phyloP scores from a whole-genome alignment of 2,888 invertebrate species.

The Gymnocheta viridis region DNA sequence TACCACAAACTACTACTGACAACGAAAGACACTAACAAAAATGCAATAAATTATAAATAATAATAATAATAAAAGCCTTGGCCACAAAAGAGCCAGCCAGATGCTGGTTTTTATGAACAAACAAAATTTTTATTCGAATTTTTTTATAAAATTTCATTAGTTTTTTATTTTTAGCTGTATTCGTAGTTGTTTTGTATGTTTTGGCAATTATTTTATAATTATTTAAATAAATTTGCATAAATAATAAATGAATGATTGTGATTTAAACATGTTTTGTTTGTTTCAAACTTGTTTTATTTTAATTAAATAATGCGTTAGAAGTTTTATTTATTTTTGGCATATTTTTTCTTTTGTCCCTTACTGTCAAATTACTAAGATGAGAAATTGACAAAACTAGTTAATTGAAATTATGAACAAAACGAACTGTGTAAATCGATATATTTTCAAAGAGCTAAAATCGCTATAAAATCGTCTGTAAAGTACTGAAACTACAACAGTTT shows the following conservation, averaged over 20 bases:
- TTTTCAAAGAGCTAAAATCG: neutral
- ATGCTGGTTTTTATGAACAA: neutral
- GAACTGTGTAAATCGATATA: slow-evolving; percentile 1
- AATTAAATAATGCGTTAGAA: neutral
- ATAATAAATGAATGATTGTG: slow-evolving; percentile 43
- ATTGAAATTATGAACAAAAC: neutral
- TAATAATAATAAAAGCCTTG: no score
- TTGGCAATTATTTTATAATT: slow-evolving; percentile 28
- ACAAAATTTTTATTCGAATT: slow-evolving; percentile 11
- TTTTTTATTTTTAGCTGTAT: no score
- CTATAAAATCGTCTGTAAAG: slow-evolving; percentile 55
- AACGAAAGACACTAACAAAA: no score
- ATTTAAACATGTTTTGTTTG: slow-evolving; percentile 24
- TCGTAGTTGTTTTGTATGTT: slow-evolving; percentile 19
- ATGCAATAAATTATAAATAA: no score
- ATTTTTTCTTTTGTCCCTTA: slow-evolving; percentile 30
- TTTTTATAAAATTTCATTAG: no score
- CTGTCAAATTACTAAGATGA: neutral
- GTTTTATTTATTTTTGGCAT: slow-evolving; percentile 12
- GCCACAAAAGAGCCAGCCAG: neutral
- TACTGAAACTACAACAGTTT: slow-evolving; percentile 61
- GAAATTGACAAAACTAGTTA: slow-evolving; percentile 25
- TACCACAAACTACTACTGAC: no score
- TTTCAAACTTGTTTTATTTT: slow-evolving; percentile 16
- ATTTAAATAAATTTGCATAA: slow-evolving; percentile 57